Evolutionary conservation across 92 coral and sea anemone genomes (phyloP), one percentile per base, ranked within the genome.

Genomic region (Umimayanthus kanabou): DNA sequence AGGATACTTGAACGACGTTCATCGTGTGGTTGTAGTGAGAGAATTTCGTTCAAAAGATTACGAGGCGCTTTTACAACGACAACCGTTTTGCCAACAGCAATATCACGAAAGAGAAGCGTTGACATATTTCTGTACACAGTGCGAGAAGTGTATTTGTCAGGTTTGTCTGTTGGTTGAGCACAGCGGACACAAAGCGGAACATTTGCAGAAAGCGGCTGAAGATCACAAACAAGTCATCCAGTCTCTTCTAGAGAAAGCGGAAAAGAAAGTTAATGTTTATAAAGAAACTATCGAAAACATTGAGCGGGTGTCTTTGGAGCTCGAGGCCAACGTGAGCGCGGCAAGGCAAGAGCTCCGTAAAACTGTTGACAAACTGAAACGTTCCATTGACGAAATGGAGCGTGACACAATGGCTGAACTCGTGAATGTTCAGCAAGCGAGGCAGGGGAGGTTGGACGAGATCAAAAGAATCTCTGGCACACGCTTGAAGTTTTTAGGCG

Each of bases 111-210:
- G 33, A 71, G 76, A 71, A 71, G 1, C 76, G 30, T 23, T 71
- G 39, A 71, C 33, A 33, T 71, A 71, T 29, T 71, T n/a, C 39
- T 71, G 76, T 71, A n/a, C 30, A 2, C 33, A 71, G 23, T 71
- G 76, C 76, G 76, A 71, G 39, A 71, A 29, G 39, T n/a, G 76
- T 23, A 71, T 71, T 71, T 71, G 76, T 29, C 76, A 71, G 4
- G 39, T 71, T 13, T 71, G 76, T 29, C 39, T 71, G 33, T 71
- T 33, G 14, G 76, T 71, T 71, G 76, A 71, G 39, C 76, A 71
- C 76, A 71, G 39, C 76, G 76, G 76, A 3, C 76, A 71, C 39
- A 71, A 71, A 71, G 39, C 39, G 4, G 76, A 71, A 29, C 69
- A 61, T 61, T 23, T 42, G 6, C 47, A 42, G 47, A 42, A 42